Evolutionary conservation across 23 tunicate genomes (phyloP), one percentile per base, ranked within the genome.

Genomic region (Oikopleura albicans): DNA sequence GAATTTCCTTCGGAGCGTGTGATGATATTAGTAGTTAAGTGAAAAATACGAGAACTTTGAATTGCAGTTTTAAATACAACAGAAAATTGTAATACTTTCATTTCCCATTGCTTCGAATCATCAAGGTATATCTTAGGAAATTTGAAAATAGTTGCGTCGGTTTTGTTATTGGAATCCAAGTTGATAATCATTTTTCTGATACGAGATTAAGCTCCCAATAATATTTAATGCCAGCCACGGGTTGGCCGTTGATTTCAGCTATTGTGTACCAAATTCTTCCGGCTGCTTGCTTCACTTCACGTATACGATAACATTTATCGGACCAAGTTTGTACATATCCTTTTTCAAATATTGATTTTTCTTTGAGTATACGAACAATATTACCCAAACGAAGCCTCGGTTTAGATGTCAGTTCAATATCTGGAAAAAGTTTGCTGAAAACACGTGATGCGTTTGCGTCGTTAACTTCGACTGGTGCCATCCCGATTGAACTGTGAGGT

Each of bases 241-340:
- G 33, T 2, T 71, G 28, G 27, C 79, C 79, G 2, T 27, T 29
- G 4, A 12, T 4, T 2, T 71, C 79, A 16, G 33, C 79, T 22
- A 71, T 71, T 16, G 2, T 71, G 31, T 71, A 71, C 79, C 79
- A 71, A 71, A 71, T 29, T 71, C 2, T 71, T 22, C 79, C 79
- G 2, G 79, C 79, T 71, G 34, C 35, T 71, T 71, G 79, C 2
- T 29, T 16, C 4, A 31, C 2, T 16, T 71, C 37, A 12, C 4
- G 28, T 4, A 71, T 31, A 2, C 2, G 28, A 29, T 71, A 71
- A 71, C 27, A 16, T 31, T 71, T 4, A 4, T 27, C 37, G 2
- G 36, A 16, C 79, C 79, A 71, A 31, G 27, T 16, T 71, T 71
- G 79, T 4, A 2, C 31, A 29, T 71, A 71, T 27, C 79, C 79